Percentiles rank a stretch among this genome's conserved stretches.
phyloP scores from a whole-genome alignment of 1,140 invertebrate species.

The Zaprionus capensis region DNA sequence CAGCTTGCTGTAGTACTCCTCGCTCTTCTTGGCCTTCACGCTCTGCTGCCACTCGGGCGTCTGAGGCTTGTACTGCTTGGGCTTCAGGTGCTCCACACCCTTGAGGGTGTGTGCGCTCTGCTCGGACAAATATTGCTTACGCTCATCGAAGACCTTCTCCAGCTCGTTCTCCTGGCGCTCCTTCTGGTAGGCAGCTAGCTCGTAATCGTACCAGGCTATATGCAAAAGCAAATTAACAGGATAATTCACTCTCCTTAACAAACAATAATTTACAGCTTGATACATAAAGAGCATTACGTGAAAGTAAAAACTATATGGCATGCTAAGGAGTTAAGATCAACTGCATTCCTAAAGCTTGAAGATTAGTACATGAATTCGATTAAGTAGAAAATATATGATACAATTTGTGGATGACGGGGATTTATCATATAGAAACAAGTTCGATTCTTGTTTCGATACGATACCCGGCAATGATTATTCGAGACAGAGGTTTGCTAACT shows the following conservation, averaged over 20 bases:
- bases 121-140: slow-evolving; percentile 88
- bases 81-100: slow-evolving; percentile 87
- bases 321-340: slow-evolving; percentile 34
- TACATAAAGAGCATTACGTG: slow-evolving; percentile 34
- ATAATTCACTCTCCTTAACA: slow-evolving; percentile 31
- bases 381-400: slow-evolving; percentile 29
- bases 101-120: slow-evolving; percentile 87
- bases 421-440: background rate
- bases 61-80: slow-evolving; percentile 88
- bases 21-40: slow-evolving; percentile 92
- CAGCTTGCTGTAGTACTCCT: slow-evolving; percentile 93
- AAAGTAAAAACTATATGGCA: slow-evolving; percentile 21
- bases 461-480: slow-evolving; percentile 16
- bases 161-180: slow-evolving; percentile 93
- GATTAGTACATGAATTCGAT: slow-evolving; percentile 36
- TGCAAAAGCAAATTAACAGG: slow-evolving; percentile 17
- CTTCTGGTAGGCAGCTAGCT: slow-evolving; percentile 92
- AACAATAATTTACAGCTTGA: background rate
- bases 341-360: slow-evolving; percentile 36
- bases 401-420: background rate
- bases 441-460: background rate
- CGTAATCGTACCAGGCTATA: slow-evolving; percentile 96
- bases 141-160: slow-evolving; percentile 94
- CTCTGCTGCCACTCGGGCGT: slow-evolving; percentile 93
- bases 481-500: slow-evolving; percentile 44